phyloP scores from a whole-genome alignment of 2,888 invertebrate genomes.

The Hesperia comma region DNA sequence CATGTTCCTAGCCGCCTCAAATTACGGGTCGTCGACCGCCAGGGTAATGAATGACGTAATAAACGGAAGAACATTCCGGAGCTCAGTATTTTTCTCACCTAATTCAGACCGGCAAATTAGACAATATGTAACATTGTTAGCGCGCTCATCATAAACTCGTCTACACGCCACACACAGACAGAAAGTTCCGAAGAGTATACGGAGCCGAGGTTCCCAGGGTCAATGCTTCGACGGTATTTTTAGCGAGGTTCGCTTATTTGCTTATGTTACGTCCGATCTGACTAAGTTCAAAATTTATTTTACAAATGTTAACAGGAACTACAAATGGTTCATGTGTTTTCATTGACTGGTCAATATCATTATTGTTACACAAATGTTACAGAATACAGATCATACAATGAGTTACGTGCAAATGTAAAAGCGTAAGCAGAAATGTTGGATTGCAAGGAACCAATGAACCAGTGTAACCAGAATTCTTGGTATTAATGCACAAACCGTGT shows the following conservation, averaged over 20 bases:
- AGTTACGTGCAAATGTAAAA: constrained; percentile 11
- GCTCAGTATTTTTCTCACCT: constrained; percentile 63
- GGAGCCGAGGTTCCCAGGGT: constrained; percentile 54
- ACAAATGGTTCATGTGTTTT: not conserved
- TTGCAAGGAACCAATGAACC: no score
- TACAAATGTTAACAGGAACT: constrained; percentile 11
- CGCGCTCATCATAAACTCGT: constrained; percentile 37
- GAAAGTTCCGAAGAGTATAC: constrained; percentile 45
- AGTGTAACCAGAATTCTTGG: not conserved
- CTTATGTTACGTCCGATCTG: constrained; percentile 40
- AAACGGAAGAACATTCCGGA: constrained; percentile 60
- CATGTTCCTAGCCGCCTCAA: constrained; percentile 43
- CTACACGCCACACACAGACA: constrained; percentile 11
- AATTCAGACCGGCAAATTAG: constrained; percentile 69
- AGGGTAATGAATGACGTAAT: constrained; percentile 54
- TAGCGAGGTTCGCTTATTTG: constrained; percentile 48
- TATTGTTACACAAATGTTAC: not conserved
- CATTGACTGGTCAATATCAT: not conserved
- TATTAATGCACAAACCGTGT: constrained; percentile 13
- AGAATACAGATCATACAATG: not conserved
- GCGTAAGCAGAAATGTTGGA: not conserved
- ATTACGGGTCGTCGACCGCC: constrained; percentile 56
- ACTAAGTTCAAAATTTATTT: constrained; percentile 41
- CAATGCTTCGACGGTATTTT: constrained; percentile 59
- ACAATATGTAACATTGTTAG: constrained; percentile 61